phyloP scores from a whole-genome alignment of 1,140 invertebrate genomes.

The Hyles vespertilio region DNA sequence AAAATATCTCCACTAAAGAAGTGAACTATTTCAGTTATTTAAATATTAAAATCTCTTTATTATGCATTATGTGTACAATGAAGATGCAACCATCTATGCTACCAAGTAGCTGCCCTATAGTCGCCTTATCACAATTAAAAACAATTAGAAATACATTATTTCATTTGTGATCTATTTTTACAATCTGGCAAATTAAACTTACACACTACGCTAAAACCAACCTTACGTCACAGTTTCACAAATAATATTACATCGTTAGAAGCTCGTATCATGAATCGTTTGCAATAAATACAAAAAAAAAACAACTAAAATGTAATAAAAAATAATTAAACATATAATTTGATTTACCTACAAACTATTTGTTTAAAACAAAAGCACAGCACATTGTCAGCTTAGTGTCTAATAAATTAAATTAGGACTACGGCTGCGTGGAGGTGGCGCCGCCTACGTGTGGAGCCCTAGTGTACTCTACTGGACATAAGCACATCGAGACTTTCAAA shows the following conservation, averaged over 20 bases:
- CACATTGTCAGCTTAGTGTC: slow-evolving; percentile 72
- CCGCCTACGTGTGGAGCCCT: slow-evolving; percentile 62
- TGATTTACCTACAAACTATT: slow-evolving; percentile 61
- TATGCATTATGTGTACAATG: slow-evolving; percentile 54
- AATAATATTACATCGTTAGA: slow-evolving; percentile 41
- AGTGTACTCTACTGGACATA: slow-evolving; percentile 67
- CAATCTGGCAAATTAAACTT: slow-evolving; percentile 58
- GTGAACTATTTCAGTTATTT: slow-evolving; percentile 66
- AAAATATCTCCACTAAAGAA: slow-evolving; percentile 70
- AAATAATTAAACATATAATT: slow-evolving; percentile 66
- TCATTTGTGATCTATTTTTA: slow-evolving; percentile 62
- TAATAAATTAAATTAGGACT: slow-evolving; percentile 66
- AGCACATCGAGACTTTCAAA: slow-evolving; percentile 73
- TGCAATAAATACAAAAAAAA: slow-evolving; percentile 64
- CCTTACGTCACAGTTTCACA: slow-evolving; percentile 39
- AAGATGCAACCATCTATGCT: slow-evolving; percentile 59
- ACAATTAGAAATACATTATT: slow-evolving; percentile 46
- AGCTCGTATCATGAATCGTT: slow-evolving; percentile 59
- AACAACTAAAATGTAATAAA: slow-evolving; percentile 48
- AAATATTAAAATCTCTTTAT: slow-evolving; percentile 73
- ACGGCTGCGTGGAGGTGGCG: slow-evolving; percentile 57
- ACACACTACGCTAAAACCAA: slow-evolving; percentile 41
- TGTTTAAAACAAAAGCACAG: slow-evolving; percentile 74
- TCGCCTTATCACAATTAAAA: slow-evolving; percentile 18
- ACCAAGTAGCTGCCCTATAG: slow-evolving; percentile 22